Percentiles rank a stretch among this genome's conserved stretches.
Evolutionary conservation across 1,140 invertebrate species (phyloP).

Genomic region (Battus philenor): DNA sequence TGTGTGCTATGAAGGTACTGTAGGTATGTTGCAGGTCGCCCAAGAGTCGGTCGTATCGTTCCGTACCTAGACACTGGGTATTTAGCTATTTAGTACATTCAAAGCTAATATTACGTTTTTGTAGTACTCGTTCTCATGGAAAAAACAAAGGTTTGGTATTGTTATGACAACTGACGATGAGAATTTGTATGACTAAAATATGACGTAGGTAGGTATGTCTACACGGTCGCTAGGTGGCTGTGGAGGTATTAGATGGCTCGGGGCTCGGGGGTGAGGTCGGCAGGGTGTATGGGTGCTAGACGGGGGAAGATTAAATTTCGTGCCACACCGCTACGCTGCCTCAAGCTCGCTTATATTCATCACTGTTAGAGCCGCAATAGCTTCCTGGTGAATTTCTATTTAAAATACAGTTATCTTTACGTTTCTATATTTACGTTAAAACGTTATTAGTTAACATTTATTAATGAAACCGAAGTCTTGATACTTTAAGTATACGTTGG

Average conservation of each 20-base stretch:
- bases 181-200: conserved; percentile 21
- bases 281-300: conserved; percentile 34
- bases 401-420: no score
- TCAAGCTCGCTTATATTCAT: conserved; percentile 58
- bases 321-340: conserved; percentile 46
- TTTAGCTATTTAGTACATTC: conserved; percentile 13
- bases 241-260: background rate
- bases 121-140: conserved; percentile 44
- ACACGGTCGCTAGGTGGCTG: background rate
- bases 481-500: no score
- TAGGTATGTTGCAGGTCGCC: conserved; percentile 28
- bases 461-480: no score
- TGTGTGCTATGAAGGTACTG: conserved; percentile 19
- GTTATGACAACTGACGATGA: conserved; percentile 24
- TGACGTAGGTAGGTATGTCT: background rate
- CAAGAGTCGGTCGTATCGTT: conserved; percentile 31
- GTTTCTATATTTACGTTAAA: no score
- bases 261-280: conserved; percentile 8
- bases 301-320: conserved; percentile 69
- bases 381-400: conserved; percentile 31
- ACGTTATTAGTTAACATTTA: no score
- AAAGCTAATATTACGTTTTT: conserved; percentile 24
- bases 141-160: no score
- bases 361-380: conserved; percentile 56
- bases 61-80: conserved; percentile 47